Evolutionary conservation across 2,797 vertebrate genomes (phyloP).

Genomic region (Enteromius trimaculatus): DNA sequence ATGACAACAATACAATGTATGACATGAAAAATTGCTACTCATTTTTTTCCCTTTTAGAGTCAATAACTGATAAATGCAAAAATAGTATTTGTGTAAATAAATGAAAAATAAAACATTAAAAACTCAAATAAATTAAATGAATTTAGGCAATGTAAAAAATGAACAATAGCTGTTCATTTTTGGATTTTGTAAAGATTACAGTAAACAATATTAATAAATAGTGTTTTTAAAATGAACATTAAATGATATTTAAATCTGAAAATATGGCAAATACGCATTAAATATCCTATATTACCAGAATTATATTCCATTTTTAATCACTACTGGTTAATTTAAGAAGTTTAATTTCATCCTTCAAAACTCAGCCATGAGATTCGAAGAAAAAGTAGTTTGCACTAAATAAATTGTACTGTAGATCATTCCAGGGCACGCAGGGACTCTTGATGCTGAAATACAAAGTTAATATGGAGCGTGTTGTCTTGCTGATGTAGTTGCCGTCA

Average conservation of each 20-base stretch:
- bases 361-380: background rate
- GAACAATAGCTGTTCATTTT: background rate
- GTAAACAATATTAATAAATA: background rate
- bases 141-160: background rate
- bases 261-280: background rate
- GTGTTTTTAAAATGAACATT: no score
- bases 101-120: background rate
- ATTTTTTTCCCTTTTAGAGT: no score
- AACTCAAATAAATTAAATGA: background rate
- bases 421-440: background rate
- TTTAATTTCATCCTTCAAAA: background rate
- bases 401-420: background rate
- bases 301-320: background rate
- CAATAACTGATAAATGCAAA: background rate
- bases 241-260: background rate
- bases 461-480: constrained; percentile 31
- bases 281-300: background rate
- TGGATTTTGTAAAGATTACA: background rate
- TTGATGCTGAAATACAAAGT: constrained; percentile 7
- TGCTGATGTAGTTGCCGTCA: constrained; percentile 49
- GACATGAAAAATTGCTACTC: background rate
- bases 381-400: background rate
- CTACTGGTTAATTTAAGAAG: background rate
- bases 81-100: background rate
- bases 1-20: background rate